Evolutionary conservation across 2,888 invertebrate genomes (phyloP).

Genomic region (Troides oblongomaculatus): DNA sequence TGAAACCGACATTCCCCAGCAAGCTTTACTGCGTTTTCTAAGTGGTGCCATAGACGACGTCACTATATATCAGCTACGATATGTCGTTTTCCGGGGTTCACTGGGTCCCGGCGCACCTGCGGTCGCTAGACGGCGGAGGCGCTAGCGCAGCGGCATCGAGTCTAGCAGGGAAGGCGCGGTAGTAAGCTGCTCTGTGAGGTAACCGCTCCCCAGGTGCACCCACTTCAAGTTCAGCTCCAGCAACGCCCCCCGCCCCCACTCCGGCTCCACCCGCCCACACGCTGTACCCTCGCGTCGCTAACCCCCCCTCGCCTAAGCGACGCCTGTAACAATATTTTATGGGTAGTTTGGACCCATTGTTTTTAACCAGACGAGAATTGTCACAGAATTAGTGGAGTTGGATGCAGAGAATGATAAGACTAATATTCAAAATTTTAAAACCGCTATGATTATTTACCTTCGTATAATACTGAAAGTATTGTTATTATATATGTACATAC

Average conservation of each 20-base stretch:
- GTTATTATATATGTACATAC: too few species aligned
- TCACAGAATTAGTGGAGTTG: too few species aligned
- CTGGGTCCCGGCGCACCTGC: constrained; percentile 56
- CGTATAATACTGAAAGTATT: too few species aligned
- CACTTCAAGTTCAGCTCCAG: constrained; percentile 88
- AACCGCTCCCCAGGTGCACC: constrained; percentile 89
- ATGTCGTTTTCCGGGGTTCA: background rate
- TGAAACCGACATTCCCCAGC: too few species aligned
- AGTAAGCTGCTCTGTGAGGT: constrained; percentile 85
- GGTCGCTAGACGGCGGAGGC: constrained; percentile 62
- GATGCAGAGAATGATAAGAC: too few species aligned
- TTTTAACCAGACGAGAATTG: background rate
- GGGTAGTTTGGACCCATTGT: constrained; percentile 15
- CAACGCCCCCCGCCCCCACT: constrained; percentile 43
- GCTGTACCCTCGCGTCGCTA: constrained; percentile 67
- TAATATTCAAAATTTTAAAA: too few species aligned
- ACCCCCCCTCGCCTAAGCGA: constrained; percentile 67
- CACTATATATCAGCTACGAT: constrained; percentile 1
- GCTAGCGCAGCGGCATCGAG: constrained; percentile 82
- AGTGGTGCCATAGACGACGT: too few species aligned
- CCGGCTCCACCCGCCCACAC: constrained; percentile 59
- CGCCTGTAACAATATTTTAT: constrained; percentile 56
- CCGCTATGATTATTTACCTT: too few species aligned
- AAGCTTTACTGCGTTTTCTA: too few species aligned
- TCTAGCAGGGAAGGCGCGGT: constrained; percentile 92